Base-by-base conservation (phyloP, 2,888 invertebrate species). In the Agrochola lota region DNA sequence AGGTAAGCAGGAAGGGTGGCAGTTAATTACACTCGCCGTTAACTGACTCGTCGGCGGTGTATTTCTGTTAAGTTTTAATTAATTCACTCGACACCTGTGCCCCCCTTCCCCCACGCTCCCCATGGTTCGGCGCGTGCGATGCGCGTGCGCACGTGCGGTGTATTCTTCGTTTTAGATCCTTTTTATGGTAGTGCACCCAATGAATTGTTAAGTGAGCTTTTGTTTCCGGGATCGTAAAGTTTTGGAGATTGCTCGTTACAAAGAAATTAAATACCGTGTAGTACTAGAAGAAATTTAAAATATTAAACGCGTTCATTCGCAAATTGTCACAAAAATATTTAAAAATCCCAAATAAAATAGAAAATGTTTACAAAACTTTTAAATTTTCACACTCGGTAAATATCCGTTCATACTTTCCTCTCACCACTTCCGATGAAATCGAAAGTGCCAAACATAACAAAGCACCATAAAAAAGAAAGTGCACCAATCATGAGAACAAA, bases 1-100 rank as follows among this genome's bases (percentile, higher is more conserved):
- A 83, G 86, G 88, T 74, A 70, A 80, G 85, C 86, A 84, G 92
- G 91, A 91, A 90, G 90, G 88, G 88, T 88, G 83, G 86, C 66
- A 68, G 85, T 81, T 89, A 89, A 90, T 91, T 89, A 91, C 86
- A 84, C 80, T 84, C 84, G 86, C 88, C 81, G 88, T 87, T 89
- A 89, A 88, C 90, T 89, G 85, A 87, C 87, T 87, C 86, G 87
- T 85, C 82, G 82, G 86, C 89, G 87, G 81, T 86, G 80, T 88
- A 89, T 84, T 91, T 90, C 90, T 92, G 91, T 91, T 87, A 84
- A 85, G 89, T 89, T 90, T 92, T 93, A 93, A 94, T 94, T 93
- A 94, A 94, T 94, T 95, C 95, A 92, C 88, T 95, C 94, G 84
- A 89, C 95, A 95, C 95, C 95, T 95, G 95, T 92, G 92, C 87